Conservation (phyloP, 2,113 vertebrate species). For the Scomber scombrus region DNA sequence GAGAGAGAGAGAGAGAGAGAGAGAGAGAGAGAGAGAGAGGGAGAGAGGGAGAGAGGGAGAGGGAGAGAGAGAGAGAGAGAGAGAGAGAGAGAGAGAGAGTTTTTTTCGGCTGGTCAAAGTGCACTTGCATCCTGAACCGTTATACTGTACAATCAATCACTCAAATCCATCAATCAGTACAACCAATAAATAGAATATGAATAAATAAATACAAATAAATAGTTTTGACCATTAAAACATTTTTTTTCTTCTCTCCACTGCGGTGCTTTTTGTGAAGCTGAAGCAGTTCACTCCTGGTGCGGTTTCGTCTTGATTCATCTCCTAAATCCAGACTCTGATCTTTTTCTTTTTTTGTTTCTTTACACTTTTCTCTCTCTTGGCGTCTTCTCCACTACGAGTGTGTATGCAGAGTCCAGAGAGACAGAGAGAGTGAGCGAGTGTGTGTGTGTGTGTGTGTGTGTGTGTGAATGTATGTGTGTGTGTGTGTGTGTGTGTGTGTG, state of each 20-base stretch:
- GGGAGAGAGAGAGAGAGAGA: too few species aligned
- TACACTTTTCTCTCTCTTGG: neutral
- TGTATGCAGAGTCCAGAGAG: constrained; percentile 39
- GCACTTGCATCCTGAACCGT: constrained; percentile 67
- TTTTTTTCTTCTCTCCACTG: constrained; percentile 28
- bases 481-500: constrained; percentile 38
- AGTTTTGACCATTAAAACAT: constrained; percentile 57
- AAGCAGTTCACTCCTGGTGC: constrained; percentile 29
- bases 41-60: too few species aligned
- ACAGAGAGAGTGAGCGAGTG: neutral
- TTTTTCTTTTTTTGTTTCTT: neutral
- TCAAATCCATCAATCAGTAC: constrained; percentile 70
- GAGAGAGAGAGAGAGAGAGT: neutral
- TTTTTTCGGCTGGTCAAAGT: constrained; percentile 67
- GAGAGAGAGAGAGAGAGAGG: too few species aligned
- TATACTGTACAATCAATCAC: constrained; percentile 48
- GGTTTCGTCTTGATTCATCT: neutral
- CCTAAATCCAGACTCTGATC: constrained; percentile 18
- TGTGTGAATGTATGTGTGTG: too few species aligned
- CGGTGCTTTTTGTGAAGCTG: constrained; percentile 10
- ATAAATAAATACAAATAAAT: constrained; percentile 86
- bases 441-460: constrained; percentile 35
- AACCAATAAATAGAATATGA: constrained; percentile 84
- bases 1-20: too few species aligned
- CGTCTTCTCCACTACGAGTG: constrained; percentile 5